Percentiles rank a stretch among this genome's conserved stretches.
phyloP scores from a whole-genome alignment of 2,797 vertebrate genomes.

The Lerista edwardsae region DNA sequence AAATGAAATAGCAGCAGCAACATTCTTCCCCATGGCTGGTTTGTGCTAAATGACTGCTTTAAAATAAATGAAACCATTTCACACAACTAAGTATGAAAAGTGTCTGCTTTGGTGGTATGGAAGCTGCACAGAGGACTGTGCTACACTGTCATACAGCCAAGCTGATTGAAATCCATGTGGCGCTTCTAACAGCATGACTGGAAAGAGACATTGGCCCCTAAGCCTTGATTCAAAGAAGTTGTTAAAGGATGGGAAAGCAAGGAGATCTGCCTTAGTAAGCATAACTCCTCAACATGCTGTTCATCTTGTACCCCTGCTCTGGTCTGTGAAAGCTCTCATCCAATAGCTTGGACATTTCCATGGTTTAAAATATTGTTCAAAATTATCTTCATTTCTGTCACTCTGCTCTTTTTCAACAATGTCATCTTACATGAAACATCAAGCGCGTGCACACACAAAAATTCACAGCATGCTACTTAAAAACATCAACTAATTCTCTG shows the following conservation, averaged over 20 bases:
- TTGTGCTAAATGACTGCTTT: slow-evolving; percentile 10
- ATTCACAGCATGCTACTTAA: not conserved
- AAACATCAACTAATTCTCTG: not conserved
- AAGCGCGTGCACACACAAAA: not conserved
- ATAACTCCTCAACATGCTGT: not conserved
- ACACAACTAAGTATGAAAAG: not conserved
- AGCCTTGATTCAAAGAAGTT: not conserved
- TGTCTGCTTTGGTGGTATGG: not conserved
- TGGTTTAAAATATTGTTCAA: too few relatives aligned
- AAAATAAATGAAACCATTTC: not conserved
- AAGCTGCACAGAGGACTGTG: slow-evolving; percentile 5
- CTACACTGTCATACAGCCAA: not conserved
- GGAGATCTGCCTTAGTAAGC: not conserved
- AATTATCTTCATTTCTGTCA: too few relatives aligned
- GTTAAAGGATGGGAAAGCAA: not conserved
- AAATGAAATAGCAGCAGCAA: not conserved
- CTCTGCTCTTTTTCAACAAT: too few relatives aligned
- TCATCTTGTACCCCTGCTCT: not conserved
- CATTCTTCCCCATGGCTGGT: not conserved
- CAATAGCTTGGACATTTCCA: not conserved
- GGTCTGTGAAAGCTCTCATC: not conserved
- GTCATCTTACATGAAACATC: too few relatives aligned
- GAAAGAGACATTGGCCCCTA: slow-evolving; percentile 6
- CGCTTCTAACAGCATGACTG: not conserved
- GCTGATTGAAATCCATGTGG: not conserved